These are phyloP conservation scores for Cacoxenus indagator DNA, from an alignment of 2,888 invertebrate genomes.

Conservation along the genomic window DNA sequence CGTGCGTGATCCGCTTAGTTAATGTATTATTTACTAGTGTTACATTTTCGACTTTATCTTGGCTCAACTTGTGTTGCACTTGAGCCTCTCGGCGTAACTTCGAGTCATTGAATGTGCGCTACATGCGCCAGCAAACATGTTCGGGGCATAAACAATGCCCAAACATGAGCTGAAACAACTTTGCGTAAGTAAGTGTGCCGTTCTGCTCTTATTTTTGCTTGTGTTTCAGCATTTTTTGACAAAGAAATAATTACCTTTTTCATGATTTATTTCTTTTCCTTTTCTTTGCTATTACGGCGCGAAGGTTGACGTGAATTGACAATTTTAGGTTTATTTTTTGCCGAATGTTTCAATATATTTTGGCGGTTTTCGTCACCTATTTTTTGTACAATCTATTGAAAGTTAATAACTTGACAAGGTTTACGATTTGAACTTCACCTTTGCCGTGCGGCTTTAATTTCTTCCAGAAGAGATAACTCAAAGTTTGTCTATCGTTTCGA, in stretches of 20 bases:
- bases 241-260: background rate
- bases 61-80: background rate
- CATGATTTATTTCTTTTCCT: background rate
- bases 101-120: background rate
- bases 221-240: background rate
- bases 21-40: background rate
- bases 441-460: too few species aligned
- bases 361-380: background rate
- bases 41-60: background rate
- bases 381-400: background rate
- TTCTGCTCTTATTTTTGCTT: too few species aligned
- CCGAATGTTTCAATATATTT: constrained; percentile 1
- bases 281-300: background rate
- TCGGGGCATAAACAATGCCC: too few species aligned
- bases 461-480: too few species aligned
- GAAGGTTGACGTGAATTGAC: background rate
- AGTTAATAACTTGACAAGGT: too few species aligned
- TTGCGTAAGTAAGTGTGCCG: too few species aligned
- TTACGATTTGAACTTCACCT: too few species aligned
- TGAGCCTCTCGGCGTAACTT: background rate
- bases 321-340: background rate
- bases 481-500: too few species aligned
- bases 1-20: background rate
- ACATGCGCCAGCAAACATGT: background rate
- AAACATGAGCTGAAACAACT: too few species aligned